These are phyloP conservation scores for Opisthograptis luteolata DNA, from an alignment of 2,888 invertebrate genomes.

Conservation along the genomic window DNA sequence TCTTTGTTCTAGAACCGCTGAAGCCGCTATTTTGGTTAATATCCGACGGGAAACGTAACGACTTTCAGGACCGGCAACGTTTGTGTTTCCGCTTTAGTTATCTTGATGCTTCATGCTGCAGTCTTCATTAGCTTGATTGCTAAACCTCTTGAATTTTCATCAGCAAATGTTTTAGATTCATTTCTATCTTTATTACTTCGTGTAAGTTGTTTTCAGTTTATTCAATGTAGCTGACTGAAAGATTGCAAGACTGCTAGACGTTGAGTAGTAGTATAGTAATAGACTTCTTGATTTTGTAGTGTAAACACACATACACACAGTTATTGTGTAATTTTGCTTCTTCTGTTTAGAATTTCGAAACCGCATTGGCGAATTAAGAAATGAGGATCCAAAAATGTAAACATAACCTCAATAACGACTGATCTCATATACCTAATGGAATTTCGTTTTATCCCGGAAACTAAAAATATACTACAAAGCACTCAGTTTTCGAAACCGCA, in stretches of 20 bases:
- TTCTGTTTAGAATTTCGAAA: too few relatives aligned
- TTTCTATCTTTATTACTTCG: neutral
- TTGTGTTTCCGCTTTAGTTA: constrained; percentile 7
- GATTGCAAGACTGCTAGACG: constrained; percentile 9
- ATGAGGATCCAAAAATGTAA: constrained; percentile 19
- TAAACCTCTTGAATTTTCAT: constrained; percentile 2
- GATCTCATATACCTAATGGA: constrained; percentile 26
- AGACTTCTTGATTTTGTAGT: too few relatives aligned
- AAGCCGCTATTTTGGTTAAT: constrained; percentile 49
- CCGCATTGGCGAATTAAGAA: too few relatives aligned
- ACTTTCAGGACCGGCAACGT: constrained; percentile 34
- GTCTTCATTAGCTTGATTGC: constrained; percentile 19
- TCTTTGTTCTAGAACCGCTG: constrained; percentile 58
- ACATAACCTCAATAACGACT: constrained; percentile 26
- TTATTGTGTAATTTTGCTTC: too few relatives aligned
- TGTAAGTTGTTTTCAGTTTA: too few relatives aligned
- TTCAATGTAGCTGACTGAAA: neutral
- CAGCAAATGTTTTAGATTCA: neutral
- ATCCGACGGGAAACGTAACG: constrained; percentile 41
- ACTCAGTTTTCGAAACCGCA: constrained; percentile 34
- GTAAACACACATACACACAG: too few relatives aligned
- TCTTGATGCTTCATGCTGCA: constrained; percentile 13
- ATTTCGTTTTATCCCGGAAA: constrained; percentile 17
- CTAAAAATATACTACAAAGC: constrained; percentile 2
- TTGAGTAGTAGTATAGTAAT: too few relatives aligned